Conservation (phyloP, 1,140 invertebrate genomes). For the Drosophila ambigua region DNA sequence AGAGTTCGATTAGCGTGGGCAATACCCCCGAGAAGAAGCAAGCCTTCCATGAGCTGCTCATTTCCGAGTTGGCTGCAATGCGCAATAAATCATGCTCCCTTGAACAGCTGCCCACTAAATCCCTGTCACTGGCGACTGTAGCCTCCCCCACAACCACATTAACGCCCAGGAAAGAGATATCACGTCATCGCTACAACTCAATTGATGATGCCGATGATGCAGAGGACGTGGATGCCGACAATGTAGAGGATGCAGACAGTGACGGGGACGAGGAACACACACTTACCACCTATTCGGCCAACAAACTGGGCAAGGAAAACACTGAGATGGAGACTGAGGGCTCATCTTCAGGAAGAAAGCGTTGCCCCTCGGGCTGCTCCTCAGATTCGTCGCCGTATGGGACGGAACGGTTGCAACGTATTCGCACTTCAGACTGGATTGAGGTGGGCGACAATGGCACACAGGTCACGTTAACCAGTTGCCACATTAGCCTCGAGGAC, state of each 20-base stretch:
- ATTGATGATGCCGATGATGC: constrained; percentile 70
- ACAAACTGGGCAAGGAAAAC: constrained; percentile 61
- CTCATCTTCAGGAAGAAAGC: constrained; percentile 61
- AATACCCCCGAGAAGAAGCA: constrained; percentile 79
- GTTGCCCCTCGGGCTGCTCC: constrained; percentile 81
- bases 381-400: constrained; percentile 83
- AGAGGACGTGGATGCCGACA: constrained; percentile 80
- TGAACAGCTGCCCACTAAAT: constrained; percentile 73
- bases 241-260: constrained; percentile 75
- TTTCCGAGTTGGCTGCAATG: constrained; percentile 83
- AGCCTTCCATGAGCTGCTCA: constrained; percentile 83
- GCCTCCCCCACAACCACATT: constrained; percentile 6
- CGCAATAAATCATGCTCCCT: constrained; percentile 73
- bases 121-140: constrained; percentile 14
- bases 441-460: constrained; percentile 83
- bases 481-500: constrained; percentile 83
- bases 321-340: constrained; percentile 43
- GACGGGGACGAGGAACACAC: constrained; percentile 71
- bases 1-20: constrained; percentile 58
- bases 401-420: constrained; percentile 81
- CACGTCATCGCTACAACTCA: constrained; percentile 71
- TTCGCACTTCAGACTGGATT: constrained; percentile 82
- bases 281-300: constrained; percentile 64
- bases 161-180: constrained; percentile 44
- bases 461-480: constrained; percentile 77